These are phyloP conservation scores for Serrognathus titanus DNA, from an alignment of 2,888 invertebrate genomes.

Conservation along the genomic window DNA sequence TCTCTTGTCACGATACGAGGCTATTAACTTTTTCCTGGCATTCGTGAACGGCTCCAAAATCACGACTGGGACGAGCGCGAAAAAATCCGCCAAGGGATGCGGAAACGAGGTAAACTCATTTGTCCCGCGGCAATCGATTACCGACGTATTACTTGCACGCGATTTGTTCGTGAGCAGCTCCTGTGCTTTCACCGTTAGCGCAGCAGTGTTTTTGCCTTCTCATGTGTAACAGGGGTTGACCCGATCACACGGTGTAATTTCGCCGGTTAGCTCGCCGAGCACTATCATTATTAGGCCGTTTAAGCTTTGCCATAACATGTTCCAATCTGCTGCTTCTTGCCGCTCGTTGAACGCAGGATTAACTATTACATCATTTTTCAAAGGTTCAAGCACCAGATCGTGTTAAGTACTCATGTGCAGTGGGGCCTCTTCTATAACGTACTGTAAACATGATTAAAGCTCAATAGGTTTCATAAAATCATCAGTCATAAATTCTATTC, in stretches of 20 bases:
- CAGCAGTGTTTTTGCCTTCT: constrained; percentile 9
- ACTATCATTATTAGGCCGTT: constrained; percentile 17
- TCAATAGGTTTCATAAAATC: too few species aligned
- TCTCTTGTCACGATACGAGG: not conserved
- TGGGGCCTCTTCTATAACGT: too few species aligned
- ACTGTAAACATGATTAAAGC: too few species aligned
- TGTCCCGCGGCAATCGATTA: constrained; percentile 1
- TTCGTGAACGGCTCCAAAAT: constrained; percentile 4
- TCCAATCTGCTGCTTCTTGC: constrained; percentile 5
- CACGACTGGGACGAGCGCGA: constrained; percentile 4
- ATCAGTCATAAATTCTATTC: too few species aligned
- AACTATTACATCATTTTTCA: constrained; percentile 2
- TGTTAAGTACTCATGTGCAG: too few species aligned
- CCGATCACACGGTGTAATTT: constrained; percentile 36
- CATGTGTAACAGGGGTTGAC: constrained; percentile 12
- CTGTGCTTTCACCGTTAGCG: constrained; percentile 22
- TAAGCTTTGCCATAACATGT: constrained; percentile 11
- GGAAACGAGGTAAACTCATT: constrained; percentile 11
- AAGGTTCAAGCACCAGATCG: too few species aligned
- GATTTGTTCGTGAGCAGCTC: constrained; percentile 17
- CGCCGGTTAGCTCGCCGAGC: constrained; percentile 22
- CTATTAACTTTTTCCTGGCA: not conserved
- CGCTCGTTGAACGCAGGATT: too few species aligned
- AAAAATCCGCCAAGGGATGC: constrained; percentile 12
- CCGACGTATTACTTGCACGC: constrained; percentile 11